A percentile compares a stretch with the other conserved stretches of the same genome.
Conservation (phyloP, 2,888 invertebrate species). For the Branchinecta sandiegonensis region DNA sequence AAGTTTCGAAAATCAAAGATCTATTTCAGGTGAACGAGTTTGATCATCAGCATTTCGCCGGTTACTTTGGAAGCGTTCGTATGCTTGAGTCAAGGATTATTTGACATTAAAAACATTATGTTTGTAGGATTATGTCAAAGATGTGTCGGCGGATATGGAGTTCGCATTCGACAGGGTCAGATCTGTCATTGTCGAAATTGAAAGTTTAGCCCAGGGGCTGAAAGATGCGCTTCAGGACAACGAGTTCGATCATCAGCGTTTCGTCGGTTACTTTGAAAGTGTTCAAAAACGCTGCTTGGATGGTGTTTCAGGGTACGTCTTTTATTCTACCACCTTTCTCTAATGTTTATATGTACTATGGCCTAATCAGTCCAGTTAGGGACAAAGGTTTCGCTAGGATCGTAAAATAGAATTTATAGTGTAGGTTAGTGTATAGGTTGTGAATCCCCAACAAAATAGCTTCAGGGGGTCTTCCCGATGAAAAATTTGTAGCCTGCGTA, state of each 20-base stretch:
- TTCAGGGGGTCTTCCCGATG: too few relatives aligned
- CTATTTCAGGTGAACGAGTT: background rate
- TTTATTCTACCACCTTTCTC: too few relatives aligned
- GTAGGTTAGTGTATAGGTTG: too few relatives aligned
- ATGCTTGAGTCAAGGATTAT: background rate
- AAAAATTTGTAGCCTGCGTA: too few relatives aligned
- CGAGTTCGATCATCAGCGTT: conserved; percentile 5
- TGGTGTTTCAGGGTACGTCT: background rate
- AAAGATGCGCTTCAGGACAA: background rate
- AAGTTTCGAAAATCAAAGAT: background rate
- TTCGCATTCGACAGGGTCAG: background rate
- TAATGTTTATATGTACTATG: too few relatives aligned
- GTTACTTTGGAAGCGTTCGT: background rate
- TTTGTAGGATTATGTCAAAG: background rate
- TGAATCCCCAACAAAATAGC: too few relatives aligned
- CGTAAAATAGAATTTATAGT: too few relatives aligned
- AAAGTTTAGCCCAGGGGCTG: background rate
- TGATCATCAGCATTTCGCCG: background rate
- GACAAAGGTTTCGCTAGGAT: too few relatives aligned
- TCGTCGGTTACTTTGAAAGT: background rate
- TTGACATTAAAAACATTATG: background rate
- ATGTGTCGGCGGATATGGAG: background rate
- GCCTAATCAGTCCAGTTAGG: too few relatives aligned
- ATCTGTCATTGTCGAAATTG: background rate
- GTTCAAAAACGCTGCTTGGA: background rate